These are phyloP conservation scores for Spodoptera exigua DNA, from an alignment of 2,888 invertebrate species.

Conservation along the genomic window DNA sequence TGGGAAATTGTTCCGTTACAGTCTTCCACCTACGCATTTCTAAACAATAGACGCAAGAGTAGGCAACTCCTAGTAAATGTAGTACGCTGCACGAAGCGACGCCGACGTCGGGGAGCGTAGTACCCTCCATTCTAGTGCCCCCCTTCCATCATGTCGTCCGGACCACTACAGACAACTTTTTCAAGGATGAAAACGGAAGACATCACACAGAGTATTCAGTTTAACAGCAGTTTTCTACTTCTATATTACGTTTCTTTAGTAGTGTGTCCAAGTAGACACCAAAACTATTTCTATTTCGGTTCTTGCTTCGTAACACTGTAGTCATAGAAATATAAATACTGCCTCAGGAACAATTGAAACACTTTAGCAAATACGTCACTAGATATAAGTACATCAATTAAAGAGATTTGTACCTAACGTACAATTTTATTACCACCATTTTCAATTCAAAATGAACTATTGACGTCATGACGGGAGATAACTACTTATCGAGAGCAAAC, in stretches of 20 bases:
- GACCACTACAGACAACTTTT: slow-evolving; percentile 56
- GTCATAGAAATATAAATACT: slow-evolving; percentile 5
- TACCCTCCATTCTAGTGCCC: slow-evolving; percentile 74
- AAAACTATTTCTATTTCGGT: too few relatives aligned
- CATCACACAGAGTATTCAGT: slow-evolving; percentile 44
- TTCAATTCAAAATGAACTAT: slow-evolving; percentile 69
- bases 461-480: slow-evolving; percentile 76
- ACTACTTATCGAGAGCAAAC: slow-evolving; percentile 70
- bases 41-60: slow-evolving; percentile 55
- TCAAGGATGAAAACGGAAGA: slow-evolving; percentile 56
- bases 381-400: slow-evolving; percentile 20
- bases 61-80: slow-evolving; percentile 66
- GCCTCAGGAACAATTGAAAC: slow-evolving; percentile 13
- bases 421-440: slow-evolving; percentile 61
- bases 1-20: slow-evolving; percentile 30
- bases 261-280: too few relatives aligned
- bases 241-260: slow-evolving; percentile 17
- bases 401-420: slow-evolving; percentile 56
- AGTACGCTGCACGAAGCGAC: slow-evolving; percentile 66
- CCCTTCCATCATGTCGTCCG: slow-evolving; percentile 59
- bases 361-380: slow-evolving; percentile 17
- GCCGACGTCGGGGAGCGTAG: slow-evolving; percentile 63
- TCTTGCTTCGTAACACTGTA: neutral
- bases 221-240: slow-evolving; percentile 33
- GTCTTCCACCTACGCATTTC: slow-evolving; percentile 37